Conservation (phyloP, 2,113 vertebrate species). For the Hippocampus guttulatus region DNA sequence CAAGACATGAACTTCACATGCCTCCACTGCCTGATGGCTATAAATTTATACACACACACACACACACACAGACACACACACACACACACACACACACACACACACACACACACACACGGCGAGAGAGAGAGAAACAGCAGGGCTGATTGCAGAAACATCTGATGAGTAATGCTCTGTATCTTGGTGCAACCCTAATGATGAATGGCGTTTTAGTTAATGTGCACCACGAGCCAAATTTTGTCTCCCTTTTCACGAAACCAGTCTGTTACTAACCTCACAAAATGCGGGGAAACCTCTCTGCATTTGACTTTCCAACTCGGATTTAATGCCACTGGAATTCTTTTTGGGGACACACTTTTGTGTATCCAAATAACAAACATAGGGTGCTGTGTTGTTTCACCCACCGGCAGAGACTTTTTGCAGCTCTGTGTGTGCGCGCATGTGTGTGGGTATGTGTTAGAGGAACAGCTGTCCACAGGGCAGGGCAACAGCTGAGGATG, state of each 20-base stretch:
- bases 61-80: too few relatives aligned
- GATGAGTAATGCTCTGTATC: constrained; percentile 61
- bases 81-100: too few relatives aligned
- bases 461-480: constrained; percentile 87
- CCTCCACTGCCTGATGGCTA: constrained; percentile 43
- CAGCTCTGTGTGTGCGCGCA: constrained; percentile 61
- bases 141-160: constrained; percentile 66
- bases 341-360: neutral
- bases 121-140: constrained; percentile 56
- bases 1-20: constrained; percentile 52
- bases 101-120: too few relatives aligned
- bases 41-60: neutral
- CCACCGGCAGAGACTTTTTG: constrained; percentile 75
- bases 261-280: constrained; percentile 38
- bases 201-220: constrained; percentile 63
- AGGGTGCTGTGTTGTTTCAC: constrained; percentile 70
- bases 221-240: constrained; percentile 46
- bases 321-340: neutral
- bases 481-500: constrained; percentile 90
- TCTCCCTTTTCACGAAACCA: constrained; percentile 29
- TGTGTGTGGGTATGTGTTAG: constrained; percentile 48
- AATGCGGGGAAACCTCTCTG: neutral
- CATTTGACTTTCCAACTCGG: neutral
- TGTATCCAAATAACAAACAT: constrained; percentile 17
- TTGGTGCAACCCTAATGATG: constrained; percentile 60